Conservation (phyloP, 2,888 invertebrate genomes). For the Strigamia crassipes region DNA sequence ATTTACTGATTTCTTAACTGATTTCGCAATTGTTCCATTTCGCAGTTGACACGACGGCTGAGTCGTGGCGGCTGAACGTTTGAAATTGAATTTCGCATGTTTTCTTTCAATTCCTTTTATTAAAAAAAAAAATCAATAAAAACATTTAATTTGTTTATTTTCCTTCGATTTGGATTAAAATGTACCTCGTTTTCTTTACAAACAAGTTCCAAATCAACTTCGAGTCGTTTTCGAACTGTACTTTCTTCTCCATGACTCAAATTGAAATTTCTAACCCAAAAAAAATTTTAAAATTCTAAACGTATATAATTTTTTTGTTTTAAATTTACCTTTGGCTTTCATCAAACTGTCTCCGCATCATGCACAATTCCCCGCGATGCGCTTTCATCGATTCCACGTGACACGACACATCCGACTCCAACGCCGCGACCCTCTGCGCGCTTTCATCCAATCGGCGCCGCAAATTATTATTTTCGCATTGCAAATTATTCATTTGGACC, state of each 20-base stretch:
- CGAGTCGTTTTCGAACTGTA: not conserved
- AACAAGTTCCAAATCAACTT: constrained; percentile 1
- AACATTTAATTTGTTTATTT: too few relatives aligned
- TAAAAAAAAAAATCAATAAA: too few relatives aligned
- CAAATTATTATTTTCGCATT: not conserved
- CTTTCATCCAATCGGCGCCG: not conserved
- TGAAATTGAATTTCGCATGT: not conserved
- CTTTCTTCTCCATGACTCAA: not conserved
- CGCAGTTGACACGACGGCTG: not conserved
- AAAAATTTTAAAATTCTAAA: not conserved
- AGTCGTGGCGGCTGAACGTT: not conserved
- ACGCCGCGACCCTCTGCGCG: not conserved
- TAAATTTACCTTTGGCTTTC: constrained; percentile 2
- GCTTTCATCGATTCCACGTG: not conserved
- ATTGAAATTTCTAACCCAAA: not conserved
- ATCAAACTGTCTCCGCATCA: not conserved
- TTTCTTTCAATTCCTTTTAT: not conserved
- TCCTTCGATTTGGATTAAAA: too few relatives aligned
- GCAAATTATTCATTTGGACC: not conserved
- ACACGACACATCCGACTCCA: not conserved
- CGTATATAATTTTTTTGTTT: not conserved
- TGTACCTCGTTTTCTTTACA: not conserved
- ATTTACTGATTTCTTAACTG: too few relatives aligned
- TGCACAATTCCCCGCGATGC: not conserved
- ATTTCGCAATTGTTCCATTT: not conserved